Evolutionary conservation across 2,888 invertebrate genomes (phyloP), one percentile per base, ranked within the genome.

Genomic region (Balanococcus diminutus): DNA sequence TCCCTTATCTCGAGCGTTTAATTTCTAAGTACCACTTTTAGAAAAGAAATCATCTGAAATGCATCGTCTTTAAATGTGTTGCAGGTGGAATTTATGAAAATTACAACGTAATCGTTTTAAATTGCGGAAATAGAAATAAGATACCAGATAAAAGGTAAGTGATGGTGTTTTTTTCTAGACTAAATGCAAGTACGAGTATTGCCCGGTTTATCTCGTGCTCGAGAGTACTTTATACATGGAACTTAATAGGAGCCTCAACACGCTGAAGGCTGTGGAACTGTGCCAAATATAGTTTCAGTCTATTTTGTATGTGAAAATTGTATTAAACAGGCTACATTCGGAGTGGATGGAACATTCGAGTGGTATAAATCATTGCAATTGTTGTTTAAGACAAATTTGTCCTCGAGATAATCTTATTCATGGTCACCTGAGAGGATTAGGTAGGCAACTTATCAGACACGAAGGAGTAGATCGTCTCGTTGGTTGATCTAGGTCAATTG

Each of bases 71-170:
- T 28, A 67, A 67, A 67, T 67, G 67, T 28, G 67, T 67, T 67
- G 67, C 67, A 67, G 67, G 67, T 67, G 67, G 67, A 67, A 28
- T 67, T 67, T 67, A 67, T 67, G 67, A 67, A 67, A 67, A 67
- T 4, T 67, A 67, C 28, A 67, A 16, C 16, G 14, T 25, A 67
- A 67, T 67, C 67, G 67, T 67, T 67, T 67, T 28, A 67, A 67
- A 67, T 67, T 67, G 67, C 67, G 67, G 67, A 67, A 67, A 67
- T 28, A 14, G 8, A 46, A 4, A 14, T 46, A 16, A 2, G n/a
- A 6, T 51, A n/a, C 16, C n/a, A 61, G 25, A 22, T 25, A 8
- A 67, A 67, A 25, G 28, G 28, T 67, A 67, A 19, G 67, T 67
- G 16, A 67, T 28, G 22, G 22, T 56, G 67, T 28, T 28, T 28